Evolutionary conservation across 2,888 invertebrate genomes (phyloP).

Genomic region (Cancer borealis): DNA sequence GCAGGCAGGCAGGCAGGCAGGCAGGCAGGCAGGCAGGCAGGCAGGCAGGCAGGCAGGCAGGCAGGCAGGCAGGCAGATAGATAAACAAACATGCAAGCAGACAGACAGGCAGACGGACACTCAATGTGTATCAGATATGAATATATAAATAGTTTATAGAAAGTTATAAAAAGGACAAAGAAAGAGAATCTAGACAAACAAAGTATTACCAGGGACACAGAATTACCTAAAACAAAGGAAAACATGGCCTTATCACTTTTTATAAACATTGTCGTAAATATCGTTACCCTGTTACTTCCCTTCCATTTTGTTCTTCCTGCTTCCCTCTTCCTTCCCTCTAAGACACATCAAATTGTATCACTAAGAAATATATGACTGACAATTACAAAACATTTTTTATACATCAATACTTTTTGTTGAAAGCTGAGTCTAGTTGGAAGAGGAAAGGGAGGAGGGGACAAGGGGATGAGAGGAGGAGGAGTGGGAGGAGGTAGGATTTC

Average conservation of each 20-base stretch:
- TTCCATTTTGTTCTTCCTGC: neutral
- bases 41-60: no score
- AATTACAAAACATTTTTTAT: neutral
- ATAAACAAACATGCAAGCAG: no score
- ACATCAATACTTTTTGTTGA: neutral
- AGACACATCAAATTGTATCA: neutral
- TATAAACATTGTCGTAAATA: neutral
- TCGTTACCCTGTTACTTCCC: no score
- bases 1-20: neutral
- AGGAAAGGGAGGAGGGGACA: neutral
- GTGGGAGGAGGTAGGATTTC: neutral
- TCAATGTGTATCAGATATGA: no score
- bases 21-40: no score
- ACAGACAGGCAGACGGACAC: no score
- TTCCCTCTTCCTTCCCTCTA: neutral
- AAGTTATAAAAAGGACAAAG: no score
- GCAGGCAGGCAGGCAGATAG: no score
- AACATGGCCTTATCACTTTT: neutral
- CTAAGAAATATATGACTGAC: neutral
- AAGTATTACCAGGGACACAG: neutral
- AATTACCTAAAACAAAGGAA: neutral
- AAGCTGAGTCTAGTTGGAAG: neutral
- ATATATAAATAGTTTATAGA: no score
- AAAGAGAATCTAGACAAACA: no score
- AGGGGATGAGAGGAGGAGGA: neutral